Base-by-base conservation (phyloP, 2,797 vertebrate species). In the Takifugu rubripes region DNA sequence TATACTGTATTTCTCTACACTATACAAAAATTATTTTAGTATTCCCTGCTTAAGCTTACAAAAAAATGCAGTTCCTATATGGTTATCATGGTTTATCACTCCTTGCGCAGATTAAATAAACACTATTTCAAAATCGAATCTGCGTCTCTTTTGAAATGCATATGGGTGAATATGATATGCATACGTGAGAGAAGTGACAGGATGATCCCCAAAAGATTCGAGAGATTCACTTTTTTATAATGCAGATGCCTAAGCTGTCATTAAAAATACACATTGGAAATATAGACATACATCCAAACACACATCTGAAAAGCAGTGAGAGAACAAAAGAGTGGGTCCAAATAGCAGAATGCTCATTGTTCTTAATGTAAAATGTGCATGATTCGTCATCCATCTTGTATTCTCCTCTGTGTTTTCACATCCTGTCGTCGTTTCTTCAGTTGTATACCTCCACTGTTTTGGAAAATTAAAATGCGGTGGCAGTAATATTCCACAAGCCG, bases 71-170 rank as follows among this genome's bases (percentile, higher is more conserved):
- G 21, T 21, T 21, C 21, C 21, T 21, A 21, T 21, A 21, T 21
- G 21, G 21, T 21, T 27, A 4, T 27, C 27, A 33, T 3, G 3
- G 36, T 40, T 40, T 40, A 40, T 40, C 36, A 40, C 14, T 40
- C 36, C 12, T 1, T 5, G 14, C 14, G 14, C 1, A 40, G 10
- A 40, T 12, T 40, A 40, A 40, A 40, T 40, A 12, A 40, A 40
- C 1, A 40, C 25, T 27, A 10, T 61, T 66, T 25, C 57, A 62
- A 59, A 71, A 2, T 45, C 51, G 65, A 21, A 45, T 61, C 43
- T 71, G 31, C 29, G 73, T 73, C 33, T 29, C 52, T 48, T 78
- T 74, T 72, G 66, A 64, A 76, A 77, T 70, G 53, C 56, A 78
- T 76, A 77, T 29, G 15, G 48, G 70, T 56, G 55, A 59, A 5